These are phyloP conservation scores for Tupaia tana DNA, from an alignment of 2,113 vertebrate genomes.

Conservation along the genomic window DNA sequence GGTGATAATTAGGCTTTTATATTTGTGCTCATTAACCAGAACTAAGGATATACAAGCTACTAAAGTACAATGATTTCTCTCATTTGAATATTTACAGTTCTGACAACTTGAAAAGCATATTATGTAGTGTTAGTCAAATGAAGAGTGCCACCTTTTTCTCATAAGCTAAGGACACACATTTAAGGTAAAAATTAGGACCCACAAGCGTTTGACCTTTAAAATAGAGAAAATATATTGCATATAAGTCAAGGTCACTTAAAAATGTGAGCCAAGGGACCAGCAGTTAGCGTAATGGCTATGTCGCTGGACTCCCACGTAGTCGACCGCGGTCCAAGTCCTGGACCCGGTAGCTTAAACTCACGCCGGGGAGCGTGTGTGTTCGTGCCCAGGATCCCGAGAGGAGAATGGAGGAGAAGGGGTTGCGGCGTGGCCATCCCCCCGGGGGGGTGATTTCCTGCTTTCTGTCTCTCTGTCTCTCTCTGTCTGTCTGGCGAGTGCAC, in stretches of 20 bases:
- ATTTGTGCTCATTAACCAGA: constrained; percentile 67
- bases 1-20: constrained; percentile 58
- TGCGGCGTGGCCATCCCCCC: no score
- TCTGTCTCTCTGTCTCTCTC: no score
- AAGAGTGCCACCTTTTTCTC: constrained; percentile 70
- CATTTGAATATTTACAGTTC: constrained; percentile 70
- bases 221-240: constrained; percentile 41
- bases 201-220: constrained; percentile 53
- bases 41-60: not conserved
- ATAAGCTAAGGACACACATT: constrained; percentile 48
- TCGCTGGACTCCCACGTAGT: no score
- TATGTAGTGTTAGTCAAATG: constrained; percentile 77
- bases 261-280: not conserved
- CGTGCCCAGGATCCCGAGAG: no score
- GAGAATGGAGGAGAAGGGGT: no score
- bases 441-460: no score
- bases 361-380: no score
- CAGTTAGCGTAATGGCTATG: no score
- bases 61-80: constrained; percentile 47
- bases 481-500: no score
- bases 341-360: no score
- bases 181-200: constrained; percentile 60
- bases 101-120: constrained; percentile 66
- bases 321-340: no score
- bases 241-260: not conserved